These are phyloP conservation scores for Protobothrops mucrosquamatus DNA, from an alignment of 2,113 vertebrate species.

Conservation along the genomic window DNA sequence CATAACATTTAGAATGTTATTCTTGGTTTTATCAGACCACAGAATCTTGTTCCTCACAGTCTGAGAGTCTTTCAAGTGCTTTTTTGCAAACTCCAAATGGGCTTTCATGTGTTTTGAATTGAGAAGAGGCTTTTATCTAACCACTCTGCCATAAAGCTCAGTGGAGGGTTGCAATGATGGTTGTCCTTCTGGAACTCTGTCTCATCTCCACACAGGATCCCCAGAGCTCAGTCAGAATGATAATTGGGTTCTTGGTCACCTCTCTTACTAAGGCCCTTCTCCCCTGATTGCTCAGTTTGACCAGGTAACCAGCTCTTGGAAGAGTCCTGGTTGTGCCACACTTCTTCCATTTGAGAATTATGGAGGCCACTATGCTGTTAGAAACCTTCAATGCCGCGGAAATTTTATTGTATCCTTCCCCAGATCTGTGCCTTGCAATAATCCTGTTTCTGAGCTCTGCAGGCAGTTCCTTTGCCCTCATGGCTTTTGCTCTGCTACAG, in stretches of 20 bases:
- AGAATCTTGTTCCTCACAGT: neutral
- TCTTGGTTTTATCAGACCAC: neutral
- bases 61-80: no score
- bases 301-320: neutral
- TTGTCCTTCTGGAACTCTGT: neutral
- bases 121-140: neutral
- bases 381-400: neutral
- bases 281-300: neutral
- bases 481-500: neutral
- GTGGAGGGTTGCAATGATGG: neutral
- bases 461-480: neutral
- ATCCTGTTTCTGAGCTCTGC: neutral
- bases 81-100: neutral
- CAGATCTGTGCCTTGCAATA: neutral
- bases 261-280: neutral
- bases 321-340: neutral
- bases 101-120: neutral
- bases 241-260: neutral
- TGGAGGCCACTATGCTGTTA: neutral
- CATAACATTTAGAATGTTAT: neutral
- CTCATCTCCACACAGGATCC: neutral
- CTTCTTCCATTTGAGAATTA: neutral
- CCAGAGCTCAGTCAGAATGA: neutral
- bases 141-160: neutral
- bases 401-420: neutral